Conservation (phyloP, 2,888 invertebrate species). For the Macropis europaea region DNA sequence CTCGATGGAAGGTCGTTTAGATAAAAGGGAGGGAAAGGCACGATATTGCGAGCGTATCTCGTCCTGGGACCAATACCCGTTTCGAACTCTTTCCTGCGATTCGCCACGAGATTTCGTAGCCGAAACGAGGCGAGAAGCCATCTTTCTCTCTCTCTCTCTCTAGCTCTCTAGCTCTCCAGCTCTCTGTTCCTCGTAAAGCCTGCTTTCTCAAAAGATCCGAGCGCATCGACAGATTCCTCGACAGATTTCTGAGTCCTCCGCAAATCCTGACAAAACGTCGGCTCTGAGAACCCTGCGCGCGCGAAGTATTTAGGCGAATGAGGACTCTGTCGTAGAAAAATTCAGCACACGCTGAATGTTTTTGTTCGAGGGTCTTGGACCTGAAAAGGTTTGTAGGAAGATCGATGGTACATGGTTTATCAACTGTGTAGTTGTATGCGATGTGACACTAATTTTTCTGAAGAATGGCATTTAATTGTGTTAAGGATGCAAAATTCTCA, state of each 20-base stretch:
- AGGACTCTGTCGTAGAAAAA: too few species aligned
- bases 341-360: too few species aligned
- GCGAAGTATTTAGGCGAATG: too few species aligned
- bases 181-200: slow-evolving; percentile 50
- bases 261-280: slow-evolving; percentile 47
- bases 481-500: too few species aligned
- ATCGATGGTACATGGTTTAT: too few species aligned
- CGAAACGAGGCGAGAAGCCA: slow-evolving; percentile 59
- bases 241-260: slow-evolving; percentile 40
- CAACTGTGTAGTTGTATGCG: too few species aligned
- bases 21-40: slow-evolving; percentile 45
- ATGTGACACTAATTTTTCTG: too few species aligned
- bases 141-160: slow-evolving; percentile 38
- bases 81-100: slow-evolving; percentile 61
- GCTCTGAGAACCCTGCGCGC: too few species aligned
- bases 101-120: slow-evolving; percentile 63
- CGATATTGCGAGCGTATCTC: slow-evolving; percentile 53
- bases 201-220: slow-evolving; percentile 31
- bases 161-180: not conserved
- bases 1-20: slow-evolving; percentile 38
- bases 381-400: too few species aligned
- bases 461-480: too few species aligned
- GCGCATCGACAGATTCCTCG: slow-evolving; percentile 34
- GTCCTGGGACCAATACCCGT: slow-evolving; percentile 62
- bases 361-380: too few species aligned